These are phyloP conservation scores for Heliconius congener DNA, from an alignment of 1,140 invertebrate species.

Conservation along the genomic window DNA sequence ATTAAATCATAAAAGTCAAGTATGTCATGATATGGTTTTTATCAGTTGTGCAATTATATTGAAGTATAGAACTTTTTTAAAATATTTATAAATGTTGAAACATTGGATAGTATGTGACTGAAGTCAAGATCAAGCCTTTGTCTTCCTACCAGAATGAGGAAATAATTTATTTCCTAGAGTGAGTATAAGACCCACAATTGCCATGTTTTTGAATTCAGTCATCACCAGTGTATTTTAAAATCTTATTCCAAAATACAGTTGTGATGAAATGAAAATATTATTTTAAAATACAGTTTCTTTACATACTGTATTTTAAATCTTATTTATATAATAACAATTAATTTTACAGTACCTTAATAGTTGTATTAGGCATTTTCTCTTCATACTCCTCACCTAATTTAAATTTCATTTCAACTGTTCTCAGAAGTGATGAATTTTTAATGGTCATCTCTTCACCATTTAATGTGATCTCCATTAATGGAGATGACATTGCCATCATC, in stretches of 20 bases:
- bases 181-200: no score
- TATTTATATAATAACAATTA: neutral
- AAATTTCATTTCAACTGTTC: conserved; percentile 73
- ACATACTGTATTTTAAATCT: no score
- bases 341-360: conserved; percentile 56
- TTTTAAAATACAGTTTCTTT: no score
- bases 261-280: no score
- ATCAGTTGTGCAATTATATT: neutral
- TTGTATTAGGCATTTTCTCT: conserved; percentile 77
- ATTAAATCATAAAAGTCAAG: neutral
- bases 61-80: neutral
- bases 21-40: neutral
- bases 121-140: no score
- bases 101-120: no score
- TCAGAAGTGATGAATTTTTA: conserved; percentile 80
- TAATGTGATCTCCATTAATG: conserved; percentile 82
- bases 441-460: conserved; percentile 83
- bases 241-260: no score
- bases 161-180: no score
- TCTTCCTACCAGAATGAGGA: no score
- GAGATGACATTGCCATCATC: conserved; percentile 83
- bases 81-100: no score
- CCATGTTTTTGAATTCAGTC: no score
- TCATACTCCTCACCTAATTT: conserved; percentile 80
- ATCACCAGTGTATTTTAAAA: no score